A percentile compares a stretch with the other conserved stretches of the same genome.
phyloP scores from a whole-genome alignment of 2,888 invertebrate species.

The Podotricha telesiphe region DNA sequence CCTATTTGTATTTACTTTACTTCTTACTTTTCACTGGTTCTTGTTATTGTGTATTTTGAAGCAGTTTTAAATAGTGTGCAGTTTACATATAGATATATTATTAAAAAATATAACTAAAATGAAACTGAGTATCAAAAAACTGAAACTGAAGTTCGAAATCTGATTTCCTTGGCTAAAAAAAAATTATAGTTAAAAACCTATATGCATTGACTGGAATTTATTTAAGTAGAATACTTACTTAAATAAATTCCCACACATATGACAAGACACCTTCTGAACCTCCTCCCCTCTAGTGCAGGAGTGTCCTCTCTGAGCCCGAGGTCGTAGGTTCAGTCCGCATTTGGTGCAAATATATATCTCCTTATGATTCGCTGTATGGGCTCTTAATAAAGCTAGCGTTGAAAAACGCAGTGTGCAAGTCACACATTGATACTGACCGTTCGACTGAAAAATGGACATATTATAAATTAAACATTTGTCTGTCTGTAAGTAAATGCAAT shows the following conservation, averaged over 20 bases:
- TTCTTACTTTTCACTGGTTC: too few species aligned
- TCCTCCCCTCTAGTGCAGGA: slow-evolving; percentile 25
- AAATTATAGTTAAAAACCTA: too few species aligned
- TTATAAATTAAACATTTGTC: background rate
- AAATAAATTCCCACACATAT: slow-evolving; percentile 59
- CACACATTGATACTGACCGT: slow-evolving; percentile 66
- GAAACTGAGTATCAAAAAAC: too few species aligned
- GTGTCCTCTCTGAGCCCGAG: slow-evolving; percentile 50
- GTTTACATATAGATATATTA: too few species aligned
- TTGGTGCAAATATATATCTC: slow-evolving; percentile 53
- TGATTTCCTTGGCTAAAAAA: too few species aligned
- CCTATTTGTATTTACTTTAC: too few species aligned
- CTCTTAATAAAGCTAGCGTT: slow-evolving; percentile 56
- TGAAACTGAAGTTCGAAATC: too few species aligned
- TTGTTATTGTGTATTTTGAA: too few species aligned
- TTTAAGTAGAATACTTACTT: slow-evolving; percentile 53
- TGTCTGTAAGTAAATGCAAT: too few species aligned
- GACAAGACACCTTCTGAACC: slow-evolving; percentile 50
- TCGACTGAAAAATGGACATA: slow-evolving; percentile 62
- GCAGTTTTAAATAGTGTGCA: too few species aligned
- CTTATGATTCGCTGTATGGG: slow-evolving; percentile 57
- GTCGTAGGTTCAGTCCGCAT: slow-evolving; percentile 48
- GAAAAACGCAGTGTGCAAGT: slow-evolving; percentile 72
- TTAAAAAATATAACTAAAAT: too few species aligned
- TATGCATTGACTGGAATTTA: too few species aligned